Conservation (phyloP, 2,797 vertebrate species). For the Scolopax rusticola region DNA sequence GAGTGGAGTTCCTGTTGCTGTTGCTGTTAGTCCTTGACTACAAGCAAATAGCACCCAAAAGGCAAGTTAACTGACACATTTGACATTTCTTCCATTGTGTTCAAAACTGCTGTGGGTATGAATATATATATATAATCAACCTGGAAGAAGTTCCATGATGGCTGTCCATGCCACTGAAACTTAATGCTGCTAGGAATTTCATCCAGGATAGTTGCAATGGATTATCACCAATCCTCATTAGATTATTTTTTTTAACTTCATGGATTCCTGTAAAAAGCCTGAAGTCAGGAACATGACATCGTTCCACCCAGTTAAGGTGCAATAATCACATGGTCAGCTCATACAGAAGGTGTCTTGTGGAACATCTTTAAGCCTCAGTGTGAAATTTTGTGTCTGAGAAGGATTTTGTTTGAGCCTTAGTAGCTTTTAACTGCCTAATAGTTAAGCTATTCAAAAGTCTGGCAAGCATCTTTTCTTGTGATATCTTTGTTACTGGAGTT, state of each 20-base stretch:
- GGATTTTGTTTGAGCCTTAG: not conserved
- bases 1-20: not conserved
- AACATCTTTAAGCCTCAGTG: constrained; percentile 15
- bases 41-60: not conserved
- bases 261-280: not conserved
- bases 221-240: not conserved
- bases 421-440: not conserved
- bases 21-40: not conserved
- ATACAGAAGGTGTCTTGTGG: not conserved
- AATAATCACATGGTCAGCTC: not conserved
- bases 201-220: not conserved
- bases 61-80: not conserved
- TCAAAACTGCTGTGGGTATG: not conserved
- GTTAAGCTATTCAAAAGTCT: not conserved
- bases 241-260: not conserved
- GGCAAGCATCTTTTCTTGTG: not conserved
- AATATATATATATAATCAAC: not conserved
- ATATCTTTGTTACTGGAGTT: not conserved
- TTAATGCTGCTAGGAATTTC: not conserved
- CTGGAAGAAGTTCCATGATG: not conserved
- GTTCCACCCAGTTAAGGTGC: not conserved
- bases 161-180: not conserved
- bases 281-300: not conserved
- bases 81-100: constrained; percentile 29
- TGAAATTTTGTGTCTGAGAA: not conserved